A percentile compares a stretch with the other conserved stretches of the same genome.
Conservation (phyloP, 2,888 invertebrate species). For the Bedellia somnulentella region DNA sequence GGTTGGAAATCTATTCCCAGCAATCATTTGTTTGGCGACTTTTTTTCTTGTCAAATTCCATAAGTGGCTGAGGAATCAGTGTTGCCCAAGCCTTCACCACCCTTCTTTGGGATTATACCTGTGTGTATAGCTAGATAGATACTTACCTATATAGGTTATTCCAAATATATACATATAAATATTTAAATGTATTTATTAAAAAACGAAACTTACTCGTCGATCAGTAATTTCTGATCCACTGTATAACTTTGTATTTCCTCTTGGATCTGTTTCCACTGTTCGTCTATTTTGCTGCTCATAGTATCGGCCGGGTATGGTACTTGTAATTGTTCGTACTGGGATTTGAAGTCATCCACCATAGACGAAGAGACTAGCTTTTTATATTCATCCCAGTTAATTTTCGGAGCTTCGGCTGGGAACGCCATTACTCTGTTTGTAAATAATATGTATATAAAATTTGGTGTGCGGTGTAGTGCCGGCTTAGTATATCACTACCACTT, state of each 20-base stretch:
- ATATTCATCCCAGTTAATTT: conserved; percentile 39
- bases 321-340: conserved; percentile 21
- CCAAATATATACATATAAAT: too few species aligned
- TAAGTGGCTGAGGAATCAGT: too few species aligned
- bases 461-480: too few species aligned
- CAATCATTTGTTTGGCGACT: too few species aligned
- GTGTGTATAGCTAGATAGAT: too few species aligned
- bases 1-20: too few species aligned
- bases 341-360: conserved; percentile 32
- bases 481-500: too few species aligned
- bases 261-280: conserved; percentile 30
- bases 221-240: conserved; percentile 20
- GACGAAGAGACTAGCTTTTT: conserved; percentile 26
- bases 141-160: too few species aligned
- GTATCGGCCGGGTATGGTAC: conserved; percentile 34
- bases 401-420: conserved; percentile 29
- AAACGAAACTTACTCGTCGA: conserved; percentile 26
- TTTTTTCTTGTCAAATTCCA: too few species aligned
- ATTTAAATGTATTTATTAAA: too few species aligned
- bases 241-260: conserved; percentile 24
- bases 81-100: too few species aligned
- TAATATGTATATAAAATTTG: neutral
- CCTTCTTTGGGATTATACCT: too few species aligned
- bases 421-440: conserved; percentile 29
- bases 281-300: conserved; percentile 23